phyloP scores from a whole-genome alignment of 2,888 invertebrate species.

The Eupithecia abbreviata region DNA sequence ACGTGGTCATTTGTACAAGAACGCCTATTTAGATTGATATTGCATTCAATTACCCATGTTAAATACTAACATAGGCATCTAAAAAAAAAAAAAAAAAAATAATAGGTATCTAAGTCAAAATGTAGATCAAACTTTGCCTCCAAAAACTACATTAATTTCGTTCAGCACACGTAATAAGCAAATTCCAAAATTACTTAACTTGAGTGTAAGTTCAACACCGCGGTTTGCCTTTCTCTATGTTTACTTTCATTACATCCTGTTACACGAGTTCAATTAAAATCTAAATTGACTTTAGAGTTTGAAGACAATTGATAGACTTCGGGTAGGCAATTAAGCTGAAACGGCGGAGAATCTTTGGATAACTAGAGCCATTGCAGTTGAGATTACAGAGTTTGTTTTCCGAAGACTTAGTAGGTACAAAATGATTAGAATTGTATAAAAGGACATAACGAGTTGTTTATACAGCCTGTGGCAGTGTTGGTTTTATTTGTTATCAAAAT shows the following conservation, averaged over 20 bases:
- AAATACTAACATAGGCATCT: background rate
- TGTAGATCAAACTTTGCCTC: background rate
- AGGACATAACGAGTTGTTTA: background rate
- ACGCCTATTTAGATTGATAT: background rate
- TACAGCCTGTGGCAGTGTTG: background rate
- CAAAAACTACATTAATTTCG: slow-evolving; percentile 23
- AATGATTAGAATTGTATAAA: background rate
- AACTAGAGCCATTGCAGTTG: slow-evolving; percentile 19
- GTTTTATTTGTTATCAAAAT: too few relatives aligned
- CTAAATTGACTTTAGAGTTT: slow-evolving; percentile 45
- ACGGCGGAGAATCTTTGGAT: slow-evolving; percentile 36
- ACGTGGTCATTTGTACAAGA: background rate
- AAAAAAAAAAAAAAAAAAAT: too few relatives aligned
- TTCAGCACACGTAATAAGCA: slow-evolving; percentile 30
- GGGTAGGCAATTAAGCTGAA: slow-evolving; percentile 40
- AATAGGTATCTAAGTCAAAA: background rate
- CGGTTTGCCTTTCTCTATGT: slow-evolving; percentile 40
- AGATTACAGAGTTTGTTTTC: slow-evolving; percentile 6
- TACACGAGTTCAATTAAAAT: slow-evolving; percentile 46
- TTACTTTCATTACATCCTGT: slow-evolving; percentile 48
- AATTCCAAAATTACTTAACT: slow-evolving; percentile 40
- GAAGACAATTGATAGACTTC: slow-evolving; percentile 47
- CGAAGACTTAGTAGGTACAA: background rate
- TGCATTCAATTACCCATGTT: background rate
- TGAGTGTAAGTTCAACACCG: slow-evolving; percentile 40